Evolutionary conservation across 2,888 invertebrate genomes (phyloP), one percentile per base, ranked within the genome.

Genomic region (Nymphalis urticae): DNA sequence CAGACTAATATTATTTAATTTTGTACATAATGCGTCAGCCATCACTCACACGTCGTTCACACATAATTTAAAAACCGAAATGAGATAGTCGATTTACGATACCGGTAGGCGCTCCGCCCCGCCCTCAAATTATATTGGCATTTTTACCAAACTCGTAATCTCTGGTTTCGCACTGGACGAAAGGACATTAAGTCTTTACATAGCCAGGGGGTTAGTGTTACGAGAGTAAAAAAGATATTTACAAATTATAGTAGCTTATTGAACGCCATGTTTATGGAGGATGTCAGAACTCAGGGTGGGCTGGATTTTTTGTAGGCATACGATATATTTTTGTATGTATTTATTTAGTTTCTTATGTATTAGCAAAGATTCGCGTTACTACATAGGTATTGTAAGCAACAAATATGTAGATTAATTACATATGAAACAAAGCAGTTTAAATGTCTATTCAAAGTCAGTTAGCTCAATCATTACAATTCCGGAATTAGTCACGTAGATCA

Each of bases 61-160:
- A 76, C 76, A 77, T 80, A 81, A 79, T 81, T 81, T 77, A 75
- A 79, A 58, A 80, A 80, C 74, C 73, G 77, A 78, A 82, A 76
- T 77, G 75, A 75, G 76, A 75, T 71, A 73, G 74, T 72, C 72
- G 76, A 82, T 83, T 82, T 82, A 83, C 61, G 72, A 69, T 78
- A 75, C 82, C 84, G 78, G 85, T 82, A 83, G 84, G 82, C 79
- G 76, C 76, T 64, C 32, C 75, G 77, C 78, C 80, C 75, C 86
- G 84, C 85, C 85, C 83, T 58, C 71, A 79, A 75, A 85, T 85
- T 85, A 84, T 77, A 77, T 66, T 69, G 72, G 65, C 65, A 76
- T 82, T 82, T 79, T 77, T 69, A 64, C 53, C 66, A 53, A 56
- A 56, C 58, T 64, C 48, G 27, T 53, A 66, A 59, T 63, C 53